Percentiles rank a stretch among this genome's conserved stretches.
Conservation (phyloP, 1,140 invertebrate species). For the Aphelenchoides besseyi region DNA sequence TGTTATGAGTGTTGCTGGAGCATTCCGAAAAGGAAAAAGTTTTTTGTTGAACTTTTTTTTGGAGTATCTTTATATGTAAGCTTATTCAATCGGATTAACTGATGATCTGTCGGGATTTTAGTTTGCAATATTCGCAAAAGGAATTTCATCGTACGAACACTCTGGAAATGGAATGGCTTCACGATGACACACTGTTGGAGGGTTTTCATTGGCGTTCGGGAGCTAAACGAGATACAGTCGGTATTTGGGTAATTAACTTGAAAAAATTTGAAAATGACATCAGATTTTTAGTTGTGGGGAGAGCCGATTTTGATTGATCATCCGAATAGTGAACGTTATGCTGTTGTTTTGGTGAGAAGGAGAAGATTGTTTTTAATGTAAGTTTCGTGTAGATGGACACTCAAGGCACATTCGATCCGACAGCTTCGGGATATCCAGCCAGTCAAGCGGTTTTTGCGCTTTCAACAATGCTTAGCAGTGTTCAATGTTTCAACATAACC, state of each 20-base stretch:
- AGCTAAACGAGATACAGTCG: slow-evolving; percentile 65
- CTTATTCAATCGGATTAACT: no score
- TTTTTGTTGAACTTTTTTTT: slow-evolving; percentile 88
- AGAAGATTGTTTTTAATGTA: neutral
- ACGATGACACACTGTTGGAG: slow-evolving; percentile 58
- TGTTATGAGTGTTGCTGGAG: slow-evolving; percentile 87
- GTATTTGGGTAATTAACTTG: slow-evolving; percentile 65
- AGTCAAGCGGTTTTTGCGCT: slow-evolving; percentile 75
- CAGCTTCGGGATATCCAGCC: slow-evolving; percentile 16
- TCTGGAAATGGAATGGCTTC: slow-evolving; percentile 53
- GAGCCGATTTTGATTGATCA: slow-evolving; percentile 66
- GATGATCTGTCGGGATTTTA: no score
- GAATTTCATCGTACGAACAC: slow-evolving; percentile 29
- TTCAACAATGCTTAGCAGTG: slow-evolving; percentile 67
- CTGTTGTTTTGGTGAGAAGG: slow-evolving; percentile 52
- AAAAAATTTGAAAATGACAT: slow-evolving; percentile 14
- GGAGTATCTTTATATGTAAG: slow-evolving; percentile 71
- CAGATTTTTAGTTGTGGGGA: slow-evolving; percentile 65
- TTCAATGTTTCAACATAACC: slow-evolving; percentile 68
- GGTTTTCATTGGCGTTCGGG: slow-evolving; percentile 67
- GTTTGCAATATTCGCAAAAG: slow-evolving; percentile 53
- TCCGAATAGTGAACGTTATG: slow-evolving; percentile 53
- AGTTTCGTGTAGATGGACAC: slow-evolving; percentile 83
- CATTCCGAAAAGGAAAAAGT: slow-evolving; percentile 93
- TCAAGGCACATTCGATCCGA: slow-evolving; percentile 85